Evolutionary conservation across 2,888 invertebrate genomes (phyloP).

Genomic region (Lucinisca nassula): DNA sequence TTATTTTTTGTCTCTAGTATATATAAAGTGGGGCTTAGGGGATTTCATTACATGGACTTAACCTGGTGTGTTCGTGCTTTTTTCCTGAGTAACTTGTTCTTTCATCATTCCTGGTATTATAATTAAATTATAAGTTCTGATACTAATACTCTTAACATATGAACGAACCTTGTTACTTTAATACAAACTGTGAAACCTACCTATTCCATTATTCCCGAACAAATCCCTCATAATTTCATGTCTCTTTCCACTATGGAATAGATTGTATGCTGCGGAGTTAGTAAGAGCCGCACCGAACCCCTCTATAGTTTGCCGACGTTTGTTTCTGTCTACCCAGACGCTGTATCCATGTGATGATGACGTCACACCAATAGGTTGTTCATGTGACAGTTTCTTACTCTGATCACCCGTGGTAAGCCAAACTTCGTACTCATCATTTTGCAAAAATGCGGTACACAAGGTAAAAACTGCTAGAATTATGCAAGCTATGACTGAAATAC

Average conservation of each 20-base stretch:
- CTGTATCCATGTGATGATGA: constrained; percentile 45
- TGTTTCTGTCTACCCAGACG: constrained; percentile 65
- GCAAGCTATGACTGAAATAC: background rate
- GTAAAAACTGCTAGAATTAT: too few species aligned
- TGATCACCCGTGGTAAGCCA: constrained; percentile 69
- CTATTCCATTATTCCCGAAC: constrained; percentile 53
- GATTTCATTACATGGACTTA: too few species aligned
- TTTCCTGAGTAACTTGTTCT: too few species aligned
- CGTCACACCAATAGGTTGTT: constrained; percentile 26
- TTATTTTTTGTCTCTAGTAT: too few species aligned
- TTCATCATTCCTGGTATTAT: too few species aligned
- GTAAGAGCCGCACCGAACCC: constrained; percentile 74
- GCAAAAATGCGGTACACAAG: background rate
- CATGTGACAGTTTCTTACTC: constrained; percentile 47
- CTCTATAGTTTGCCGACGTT: constrained; percentile 62
- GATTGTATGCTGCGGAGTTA: constrained; percentile 72
- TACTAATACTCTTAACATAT: too few species aligned
- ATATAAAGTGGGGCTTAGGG: too few species aligned
- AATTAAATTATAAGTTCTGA: too few species aligned
- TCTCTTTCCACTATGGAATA: constrained; percentile 68
- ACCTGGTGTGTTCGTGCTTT: too few species aligned
- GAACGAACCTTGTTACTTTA: too few species aligned
- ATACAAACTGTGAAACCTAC: too few species aligned
- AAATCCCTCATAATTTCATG: constrained; percentile 69
- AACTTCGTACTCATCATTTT: constrained; percentile 45